These are phyloP conservation scores for Thyatira batis DNA, from an alignment of 2,888 invertebrate species.

Conservation along the genomic window DNA sequence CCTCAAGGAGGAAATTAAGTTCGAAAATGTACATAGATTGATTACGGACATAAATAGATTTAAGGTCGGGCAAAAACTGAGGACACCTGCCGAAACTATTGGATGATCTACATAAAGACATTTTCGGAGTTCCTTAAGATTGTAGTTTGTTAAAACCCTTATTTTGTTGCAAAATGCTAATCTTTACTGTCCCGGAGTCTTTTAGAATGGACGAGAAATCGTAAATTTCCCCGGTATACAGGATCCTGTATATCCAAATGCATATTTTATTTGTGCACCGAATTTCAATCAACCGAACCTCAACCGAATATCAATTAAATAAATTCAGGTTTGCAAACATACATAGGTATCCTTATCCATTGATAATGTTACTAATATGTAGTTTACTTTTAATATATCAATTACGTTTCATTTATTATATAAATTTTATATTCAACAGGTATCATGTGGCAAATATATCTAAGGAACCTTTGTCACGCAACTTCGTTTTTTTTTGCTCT, in stretches of 20 bases:
- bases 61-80: conserved; percentile 30
- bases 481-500: conserved; percentile 45
- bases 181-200: too few species aligned
- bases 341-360: too few species aligned
- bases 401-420: too few species aligned
- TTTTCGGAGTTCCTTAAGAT: background rate
- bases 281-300: too few species aligned
- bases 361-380: too few species aligned
- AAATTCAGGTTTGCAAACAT: too few species aligned
- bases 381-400: too few species aligned
- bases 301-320: too few species aligned
- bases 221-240: too few species aligned
- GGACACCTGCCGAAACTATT: conserved; percentile 33
- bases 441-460: background rate
- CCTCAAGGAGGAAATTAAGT: conserved; percentile 21
- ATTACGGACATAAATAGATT: conserved; percentile 34
- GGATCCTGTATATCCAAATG: too few species aligned
- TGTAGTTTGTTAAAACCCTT: background rate
- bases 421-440: background rate
- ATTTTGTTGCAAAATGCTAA: background rate
- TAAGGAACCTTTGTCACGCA: conserved; percentile 6
- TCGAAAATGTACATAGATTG: conserved; percentile 28
- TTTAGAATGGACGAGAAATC: too few species aligned
- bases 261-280: too few species aligned
- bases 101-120: background rate